Evolutionary conservation across 2,797 vertebrate species (phyloP), one percentile per base, ranked within the genome.

Genomic region (Gadopsis marmoratus): DNA sequence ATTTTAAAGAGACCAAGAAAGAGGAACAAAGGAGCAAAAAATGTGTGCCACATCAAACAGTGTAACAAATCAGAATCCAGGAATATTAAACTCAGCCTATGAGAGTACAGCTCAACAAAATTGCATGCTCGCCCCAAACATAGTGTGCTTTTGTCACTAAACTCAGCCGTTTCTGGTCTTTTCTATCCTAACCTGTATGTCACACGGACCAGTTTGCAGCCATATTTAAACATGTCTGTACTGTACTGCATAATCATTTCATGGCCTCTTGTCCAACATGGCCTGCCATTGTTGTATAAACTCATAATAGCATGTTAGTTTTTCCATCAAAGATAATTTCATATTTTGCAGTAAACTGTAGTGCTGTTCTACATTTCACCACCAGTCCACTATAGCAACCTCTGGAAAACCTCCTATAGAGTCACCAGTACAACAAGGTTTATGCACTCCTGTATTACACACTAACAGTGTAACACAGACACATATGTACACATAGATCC

Each of bases 381-480:
- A 87, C 75, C 78, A 79, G 75, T 71, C 69, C 68, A 23, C 83
- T 74, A 45, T 71, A 63, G 64, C 75, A 85, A 76, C 75, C 71
- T 81, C 78, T 77, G 79, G 62, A 79, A 73, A 67, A 75, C 78
- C 76, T 87, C 83, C 82, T 85, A 51, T 77, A 61, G 82, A 79
- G 71, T 91, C 83, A 85, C 85, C 76, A 78, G 80, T 83, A 82
- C 87, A 86, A 80, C 88, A 68, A 79, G 59, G 64, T 77, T 81
- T 80, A 79, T 82, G 78, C 78, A 77, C 83, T 87, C 71, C 76
- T 76, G 92, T 76, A 79, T 91, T 86, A 88, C 90, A 92, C 91
- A 29, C 88, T 89, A 86, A 62, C 80, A 86, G 88, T 91, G 91
- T 91, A 92, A 92, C 89, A 92, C 91, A 85, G 88, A 92, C 90